These are phyloP conservation scores for Peromyscus aztecus DNA, from an alignment of 2,797 vertebrate genomes.

Conservation along the genomic window DNA sequence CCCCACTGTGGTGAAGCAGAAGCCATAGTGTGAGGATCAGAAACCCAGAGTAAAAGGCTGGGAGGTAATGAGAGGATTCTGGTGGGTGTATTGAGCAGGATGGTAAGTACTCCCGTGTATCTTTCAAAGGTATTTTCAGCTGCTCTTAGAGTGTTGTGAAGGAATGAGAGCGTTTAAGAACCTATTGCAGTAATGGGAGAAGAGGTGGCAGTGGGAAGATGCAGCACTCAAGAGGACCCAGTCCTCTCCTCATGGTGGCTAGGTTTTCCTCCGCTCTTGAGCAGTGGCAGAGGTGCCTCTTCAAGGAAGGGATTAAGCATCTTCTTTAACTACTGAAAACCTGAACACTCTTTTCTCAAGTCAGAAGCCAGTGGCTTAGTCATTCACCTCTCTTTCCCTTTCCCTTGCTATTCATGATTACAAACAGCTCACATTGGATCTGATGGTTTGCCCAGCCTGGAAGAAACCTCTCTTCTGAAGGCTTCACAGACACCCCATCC, in stretches of 20 bases:
- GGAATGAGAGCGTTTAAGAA: background rate
- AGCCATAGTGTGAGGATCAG: background rate
- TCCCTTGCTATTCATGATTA: background rate
- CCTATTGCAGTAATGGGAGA: no score
- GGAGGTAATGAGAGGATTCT: no score
- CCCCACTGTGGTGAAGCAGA: background rate
- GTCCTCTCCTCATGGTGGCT: background rate
- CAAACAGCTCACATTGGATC: background rate
- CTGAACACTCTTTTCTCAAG: background rate
- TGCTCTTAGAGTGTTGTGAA: background rate
- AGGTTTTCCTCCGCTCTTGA: background rate
- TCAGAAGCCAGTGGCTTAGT: background rate
- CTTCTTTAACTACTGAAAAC: background rate
- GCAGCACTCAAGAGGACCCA: background rate
- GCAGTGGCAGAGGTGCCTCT: background rate
- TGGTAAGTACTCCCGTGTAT: rapidly evolving
- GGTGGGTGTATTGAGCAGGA: background rate
- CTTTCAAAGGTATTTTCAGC: background rate
- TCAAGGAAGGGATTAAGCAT: background rate
- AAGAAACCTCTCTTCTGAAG: background rate
- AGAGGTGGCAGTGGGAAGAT: background rate
- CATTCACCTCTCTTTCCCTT: background rate
- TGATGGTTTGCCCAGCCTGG: background rate
- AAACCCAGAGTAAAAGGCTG: background rate
- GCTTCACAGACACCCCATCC: background rate